Conservation (phyloP, 2,113 vertebrate genomes). For the Cnemophilus loriae region DNA sequence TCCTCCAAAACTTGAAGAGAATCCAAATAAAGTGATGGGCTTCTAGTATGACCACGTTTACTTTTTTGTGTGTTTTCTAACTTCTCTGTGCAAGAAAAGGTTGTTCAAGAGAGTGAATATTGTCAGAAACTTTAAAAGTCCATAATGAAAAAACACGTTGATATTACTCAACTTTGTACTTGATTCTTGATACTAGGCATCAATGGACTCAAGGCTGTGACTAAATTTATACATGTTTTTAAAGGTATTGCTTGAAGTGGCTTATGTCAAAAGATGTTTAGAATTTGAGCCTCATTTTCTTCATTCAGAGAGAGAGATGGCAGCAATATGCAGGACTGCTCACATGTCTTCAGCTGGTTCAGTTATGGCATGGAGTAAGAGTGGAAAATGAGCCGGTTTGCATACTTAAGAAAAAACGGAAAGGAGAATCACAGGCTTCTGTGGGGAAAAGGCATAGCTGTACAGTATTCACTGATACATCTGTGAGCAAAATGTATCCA, state of each 20-base stretch:
- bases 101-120: background rate
- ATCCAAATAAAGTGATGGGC: background rate
- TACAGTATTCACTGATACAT: background rate
- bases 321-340: background rate
- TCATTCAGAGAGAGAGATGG: background rate
- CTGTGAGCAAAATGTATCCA: background rate
- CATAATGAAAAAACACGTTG: fast-evolving
- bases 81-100: background rate
- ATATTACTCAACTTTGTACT: background rate
- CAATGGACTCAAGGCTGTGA: background rate
- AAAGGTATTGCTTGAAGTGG: background rate
- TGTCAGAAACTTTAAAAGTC: background rate
- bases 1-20: background rate
- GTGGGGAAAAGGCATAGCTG: background rate
- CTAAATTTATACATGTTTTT: background rate
- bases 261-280: background rate
- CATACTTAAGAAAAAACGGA: background rate
- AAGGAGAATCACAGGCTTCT: background rate
- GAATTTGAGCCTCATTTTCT: background rate
- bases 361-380: background rate
- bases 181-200: background rate
- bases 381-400: background rate
- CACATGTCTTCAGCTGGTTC: background rate
- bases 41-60: background rate
- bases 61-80: background rate